Base-by-base conservation (phyloP, 2,113 vertebrate species). In the Neodon shergylaensis region DNA sequence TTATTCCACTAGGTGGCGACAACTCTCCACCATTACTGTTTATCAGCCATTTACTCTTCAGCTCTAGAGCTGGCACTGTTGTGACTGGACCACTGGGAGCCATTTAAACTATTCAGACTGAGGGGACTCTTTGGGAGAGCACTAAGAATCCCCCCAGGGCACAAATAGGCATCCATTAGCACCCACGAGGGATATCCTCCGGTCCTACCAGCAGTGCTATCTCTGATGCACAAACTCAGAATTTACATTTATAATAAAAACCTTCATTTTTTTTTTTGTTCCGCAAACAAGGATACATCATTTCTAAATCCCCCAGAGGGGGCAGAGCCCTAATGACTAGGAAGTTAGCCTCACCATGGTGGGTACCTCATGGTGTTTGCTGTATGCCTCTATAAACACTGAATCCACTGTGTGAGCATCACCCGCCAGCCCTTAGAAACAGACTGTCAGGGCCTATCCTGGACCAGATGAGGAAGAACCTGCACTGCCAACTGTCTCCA, bases 1-100 rank as follows among this genome's bases (percentile, higher is more conserved):
- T 17, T 61, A 31, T 5, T 61, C 96, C 97, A 61, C 95, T 94
- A 98, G 97, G 95, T 91, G 98, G 97, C 93, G 36, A 90, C 97
- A 91, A 42, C 7, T 47, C 90, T 93, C 95, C 91, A 81, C 33
- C n/a, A 16, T 68, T 95, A 92, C 65, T 66, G 61, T 92, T 81
- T 16, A 10, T 11, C 36, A 49, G 4, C 12, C 0, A 0, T 77
- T 77, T 31, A 9, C 22, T 72, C 14, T 5, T 52, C 4, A 7
- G 49, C 49, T 3, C 8, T 9, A 1, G 7, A 1, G 10, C 68
- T 5, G 85, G 17, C 84, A 42, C n/a, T 3, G 11, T 22, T 39
- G 68, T 58, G 76, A 63, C 1, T 9, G 10, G 54, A 31, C 68
- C 28, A 2, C 2, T 3, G 88, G 82, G 96, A 95, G 31, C 39